These are phyloP conservation scores for Pachyramphus minor DNA, from an alignment of 2,113 vertebrate species.

Conservation along the genomic window DNA sequence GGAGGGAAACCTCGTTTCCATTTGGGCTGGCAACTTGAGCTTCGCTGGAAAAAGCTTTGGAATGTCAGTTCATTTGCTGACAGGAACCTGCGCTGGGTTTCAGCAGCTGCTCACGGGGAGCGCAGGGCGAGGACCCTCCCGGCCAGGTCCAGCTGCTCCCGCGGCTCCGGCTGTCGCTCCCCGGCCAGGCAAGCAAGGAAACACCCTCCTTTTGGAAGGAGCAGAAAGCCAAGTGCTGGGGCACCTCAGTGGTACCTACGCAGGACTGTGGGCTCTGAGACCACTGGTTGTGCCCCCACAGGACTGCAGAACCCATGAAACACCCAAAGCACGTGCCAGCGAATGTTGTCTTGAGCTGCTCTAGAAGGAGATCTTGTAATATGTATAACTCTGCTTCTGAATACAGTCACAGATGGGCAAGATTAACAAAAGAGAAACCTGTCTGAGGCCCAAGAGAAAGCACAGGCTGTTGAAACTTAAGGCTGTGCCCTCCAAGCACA, in stretches of 20 bases:
- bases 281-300: fast-evolving
- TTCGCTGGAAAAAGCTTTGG: constrained; percentile 20
- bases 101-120: constrained; percentile 43
- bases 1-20: constrained; percentile 17
- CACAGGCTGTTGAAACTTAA: background rate
- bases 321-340: background rate
- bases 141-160: constrained; percentile 32
- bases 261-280: background rate
- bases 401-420: background rate
- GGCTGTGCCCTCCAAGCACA: background rate
- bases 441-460: background rate
- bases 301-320: background rate
- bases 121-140: background rate
- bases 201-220: fast-evolving
- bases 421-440: background rate
- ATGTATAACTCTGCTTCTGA: background rate
- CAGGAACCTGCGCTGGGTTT: background rate
- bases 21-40: constrained; percentile 49
- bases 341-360: background rate
- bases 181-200: background rate
- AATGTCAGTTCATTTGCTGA: constrained; percentile 28
- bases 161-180: background rate
- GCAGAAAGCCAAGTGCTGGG: background rate
- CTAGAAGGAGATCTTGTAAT: background rate
- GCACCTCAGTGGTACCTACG: fast-evolving